Conservation (phyloP, 1,140 invertebrate genomes). For the Pemphigus obesinymphae region DNA sequence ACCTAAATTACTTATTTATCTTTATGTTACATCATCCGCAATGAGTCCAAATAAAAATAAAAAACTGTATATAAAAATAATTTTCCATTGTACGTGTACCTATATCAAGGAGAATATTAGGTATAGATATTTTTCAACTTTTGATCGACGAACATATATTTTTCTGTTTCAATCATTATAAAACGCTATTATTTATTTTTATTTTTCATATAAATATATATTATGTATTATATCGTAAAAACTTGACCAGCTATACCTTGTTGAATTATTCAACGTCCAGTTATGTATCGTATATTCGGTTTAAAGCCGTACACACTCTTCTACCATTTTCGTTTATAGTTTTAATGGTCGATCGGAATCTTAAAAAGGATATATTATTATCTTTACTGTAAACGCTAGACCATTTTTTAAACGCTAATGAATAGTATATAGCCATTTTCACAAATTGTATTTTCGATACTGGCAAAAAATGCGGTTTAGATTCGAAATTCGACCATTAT, state of each 20-base stretch:
- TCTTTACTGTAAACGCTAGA: not conserved
- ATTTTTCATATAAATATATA: not conserved
- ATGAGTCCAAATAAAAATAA: no score
- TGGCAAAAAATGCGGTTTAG: no score
- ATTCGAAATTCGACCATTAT: no score
- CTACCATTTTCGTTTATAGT: not conserved
- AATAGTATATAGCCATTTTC: no score
- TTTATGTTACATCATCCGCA: no score
- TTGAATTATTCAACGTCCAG: constrained; percentile 7
- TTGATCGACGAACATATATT: not conserved
- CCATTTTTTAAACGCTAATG: not conserved
- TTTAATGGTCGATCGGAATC: not conserved
- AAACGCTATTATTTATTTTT: not conserved
- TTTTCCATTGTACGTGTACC: no score
- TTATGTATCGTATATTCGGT: no score
- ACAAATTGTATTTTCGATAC: no score
- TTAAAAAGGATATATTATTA: not conserved
- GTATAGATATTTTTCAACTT: not conserved
- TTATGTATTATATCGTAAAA: not conserved
- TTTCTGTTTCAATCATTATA: not conserved
- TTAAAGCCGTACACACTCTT: no score
- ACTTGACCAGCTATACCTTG: not conserved
- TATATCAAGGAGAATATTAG: no score
- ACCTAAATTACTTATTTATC: no score
- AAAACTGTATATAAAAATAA: no score